Percentiles rank a stretch among this genome's conserved stretches.
Conservation (phyloP, 2,888 invertebrate species). For the Colostygia pectinataria region DNA sequence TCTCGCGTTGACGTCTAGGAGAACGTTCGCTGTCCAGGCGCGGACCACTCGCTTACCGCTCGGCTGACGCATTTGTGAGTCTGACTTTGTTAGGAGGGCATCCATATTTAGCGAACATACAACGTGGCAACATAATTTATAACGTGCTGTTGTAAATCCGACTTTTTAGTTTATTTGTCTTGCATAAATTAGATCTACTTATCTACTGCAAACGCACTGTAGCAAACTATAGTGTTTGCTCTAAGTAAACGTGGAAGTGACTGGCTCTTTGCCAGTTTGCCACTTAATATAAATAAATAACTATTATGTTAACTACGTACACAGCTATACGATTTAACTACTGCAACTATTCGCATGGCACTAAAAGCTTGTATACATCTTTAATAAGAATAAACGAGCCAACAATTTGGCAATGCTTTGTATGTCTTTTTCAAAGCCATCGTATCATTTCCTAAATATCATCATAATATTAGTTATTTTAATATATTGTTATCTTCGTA, state of each 20-base stretch:
- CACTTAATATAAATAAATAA: slow-evolving; percentile 25
- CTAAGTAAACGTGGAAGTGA: slow-evolving; percentile 16
- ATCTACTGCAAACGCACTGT: slow-evolving; percentile 4
- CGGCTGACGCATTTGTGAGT: too few relatives aligned
- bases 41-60: too few relatives aligned
- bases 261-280: slow-evolving; percentile 22
- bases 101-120: too few relatives aligned
- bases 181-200: neutral
- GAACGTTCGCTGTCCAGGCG: too few relatives aligned
- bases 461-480: too few relatives aligned
- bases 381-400: slow-evolving; percentile 4
- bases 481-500: too few relatives aligned
- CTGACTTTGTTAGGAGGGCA: too few relatives aligned
- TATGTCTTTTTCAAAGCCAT: neutral
- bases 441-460: neutral
- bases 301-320: slow-evolving; percentile 3
- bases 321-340: slow-evolving; percentile 6
- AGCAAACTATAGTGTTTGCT: slow-evolving; percentile 13
- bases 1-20: too few relatives aligned
- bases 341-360: slow-evolving; percentile 3
- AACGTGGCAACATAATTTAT: too few relatives aligned
- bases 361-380: neutral
- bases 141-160: too few relatives aligned
- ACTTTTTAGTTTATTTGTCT: neutral
- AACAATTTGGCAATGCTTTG: neutral